phyloP scores from a whole-genome alignment of 2,113 vertebrate species.

The Rana temporaria region DNA sequence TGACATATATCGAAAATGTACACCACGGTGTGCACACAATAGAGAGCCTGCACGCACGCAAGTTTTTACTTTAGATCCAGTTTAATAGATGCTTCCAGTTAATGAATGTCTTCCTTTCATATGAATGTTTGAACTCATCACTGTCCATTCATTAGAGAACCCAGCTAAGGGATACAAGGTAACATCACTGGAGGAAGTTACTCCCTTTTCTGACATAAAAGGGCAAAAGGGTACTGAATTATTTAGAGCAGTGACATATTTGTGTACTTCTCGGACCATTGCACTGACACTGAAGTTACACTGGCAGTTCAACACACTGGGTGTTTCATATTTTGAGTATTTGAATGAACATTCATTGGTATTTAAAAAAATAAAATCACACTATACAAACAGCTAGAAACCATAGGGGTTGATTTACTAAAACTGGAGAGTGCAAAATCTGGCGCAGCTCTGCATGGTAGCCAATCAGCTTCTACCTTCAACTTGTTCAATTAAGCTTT shows the following conservation, averaged over 20 bases:
- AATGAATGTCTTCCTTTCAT: conserved; percentile 73
- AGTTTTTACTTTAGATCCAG: background rate
- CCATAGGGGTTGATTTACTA: no score
- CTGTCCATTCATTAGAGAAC: conserved; percentile 24
- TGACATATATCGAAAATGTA: no score
- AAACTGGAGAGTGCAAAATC: no score
- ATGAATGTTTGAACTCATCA: conserved; percentile 48
- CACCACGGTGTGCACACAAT: no score
- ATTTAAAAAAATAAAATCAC: conserved; percentile 69
- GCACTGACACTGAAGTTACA: conserved; percentile 35
- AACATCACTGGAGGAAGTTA: conserved; percentile 61
- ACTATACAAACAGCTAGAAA: conserved; percentile 65
- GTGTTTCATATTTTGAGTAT: conserved; percentile 60
- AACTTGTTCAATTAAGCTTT: no score
- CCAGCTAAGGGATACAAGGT: background rate
- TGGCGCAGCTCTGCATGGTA: no score
- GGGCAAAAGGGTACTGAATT: conserved; percentile 61
- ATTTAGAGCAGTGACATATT: conserved; percentile 19
- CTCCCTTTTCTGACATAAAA: conserved; percentile 59
- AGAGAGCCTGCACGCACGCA: no score
- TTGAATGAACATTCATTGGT: conserved; percentile 67
- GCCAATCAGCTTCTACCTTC: no score
- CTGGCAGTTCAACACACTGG: conserved; percentile 18
- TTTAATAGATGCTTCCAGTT: conserved; percentile 28
- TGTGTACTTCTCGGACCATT: conserved; percentile 35